Conservation (phyloP, 2,888 invertebrate species). For the Pedicia rivosa region DNA sequence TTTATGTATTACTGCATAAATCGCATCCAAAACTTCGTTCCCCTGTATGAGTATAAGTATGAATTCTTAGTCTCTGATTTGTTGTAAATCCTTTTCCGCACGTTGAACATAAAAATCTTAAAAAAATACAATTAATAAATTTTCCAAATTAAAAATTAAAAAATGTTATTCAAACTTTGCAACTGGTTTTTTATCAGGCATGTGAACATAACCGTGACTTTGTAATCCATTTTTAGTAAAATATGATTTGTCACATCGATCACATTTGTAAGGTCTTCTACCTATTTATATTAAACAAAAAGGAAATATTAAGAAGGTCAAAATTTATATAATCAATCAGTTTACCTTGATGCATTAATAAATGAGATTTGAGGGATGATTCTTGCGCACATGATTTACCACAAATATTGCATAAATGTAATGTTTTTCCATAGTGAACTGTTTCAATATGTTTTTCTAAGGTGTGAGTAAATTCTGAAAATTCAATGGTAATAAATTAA, state of each 20-base stretch:
- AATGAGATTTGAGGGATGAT: constrained; percentile 8
- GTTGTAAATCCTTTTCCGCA: constrained; percentile 13
- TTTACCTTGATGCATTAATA: constrained; percentile 9
- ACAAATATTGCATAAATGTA: constrained; percentile 10
- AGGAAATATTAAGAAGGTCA: not conserved
- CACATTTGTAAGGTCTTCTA: constrained; percentile 16
- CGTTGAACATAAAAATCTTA: constrained; percentile 13
- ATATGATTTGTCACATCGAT: constrained; percentile 17
- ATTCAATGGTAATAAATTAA: not conserved
- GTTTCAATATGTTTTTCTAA: constrained; percentile 5
- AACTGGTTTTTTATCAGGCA: constrained; percentile 12
- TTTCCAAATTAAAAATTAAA: not conserved
- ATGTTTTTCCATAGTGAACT: constrained; percentile 1
- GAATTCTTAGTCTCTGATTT: constrained; percentile 12
- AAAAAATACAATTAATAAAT: not conserved
- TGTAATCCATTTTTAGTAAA: constrained; percentile 18
- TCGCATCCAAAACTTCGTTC: constrained; percentile 20
- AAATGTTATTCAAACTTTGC: not conserved
- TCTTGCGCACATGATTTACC: constrained; percentile 8
- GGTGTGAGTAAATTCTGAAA: constrained; percentile 10
- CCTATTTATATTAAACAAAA: not conserved
- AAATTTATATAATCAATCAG: not conserved
- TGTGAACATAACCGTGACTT: constrained; percentile 16
- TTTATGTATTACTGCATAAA: constrained; percentile 18
- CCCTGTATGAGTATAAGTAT: constrained; percentile 21